Base-by-base conservation (phyloP, 2,888 invertebrate species). In the Crossocerus cetratus region DNA sequence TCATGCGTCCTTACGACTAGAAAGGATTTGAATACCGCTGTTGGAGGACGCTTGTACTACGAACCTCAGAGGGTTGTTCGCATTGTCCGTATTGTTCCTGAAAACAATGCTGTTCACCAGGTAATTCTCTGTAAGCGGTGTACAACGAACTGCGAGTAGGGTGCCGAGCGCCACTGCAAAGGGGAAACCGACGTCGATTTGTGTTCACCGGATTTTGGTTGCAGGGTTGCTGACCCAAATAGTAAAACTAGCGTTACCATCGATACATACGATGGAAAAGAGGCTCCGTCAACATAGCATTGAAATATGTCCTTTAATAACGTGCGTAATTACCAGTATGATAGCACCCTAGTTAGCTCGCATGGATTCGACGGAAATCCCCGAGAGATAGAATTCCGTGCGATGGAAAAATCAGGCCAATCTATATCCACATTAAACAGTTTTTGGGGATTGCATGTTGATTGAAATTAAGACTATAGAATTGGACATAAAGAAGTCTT, bases 101-200 rank as follows among this genome's bases (percentile, higher is more conserved):
- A 76, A 83, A 83, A 83, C 83, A 83, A 83, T 83, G 74, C 83
- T 77, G 65, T 74, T 80, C 69, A 72, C 60, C 65, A 72, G 72
- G 75, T 72, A 79, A 79, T 82, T 77, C 72, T 72, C 69, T 54
- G 64, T 63, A 66, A 76, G 74, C 72, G 71, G 69, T 78, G 73
- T 81, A 81, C 72, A 69, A 74, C 75, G 69, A 66, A 65, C 65
- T 67, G 65, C 74, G 77, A 58, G 65, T 60, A 71, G 81, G 60
- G 61, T 64, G 54, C 67, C 21, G 60, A 59, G 44, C 62, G 58
- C 63, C 65, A 65, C 65, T 71, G 71, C 64, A 72, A 75, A 72
- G 70, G 62, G 69, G 49, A 44, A 58, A 63, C 72, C 72, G 54
- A 59, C 55, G 65, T 75, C 76, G 61, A 76, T 57, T 71, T 68